These are phyloP conservation scores for Trematomus bernacchii DNA, from an alignment of 2,797 vertebrate species.

Conservation along the genomic window DNA sequence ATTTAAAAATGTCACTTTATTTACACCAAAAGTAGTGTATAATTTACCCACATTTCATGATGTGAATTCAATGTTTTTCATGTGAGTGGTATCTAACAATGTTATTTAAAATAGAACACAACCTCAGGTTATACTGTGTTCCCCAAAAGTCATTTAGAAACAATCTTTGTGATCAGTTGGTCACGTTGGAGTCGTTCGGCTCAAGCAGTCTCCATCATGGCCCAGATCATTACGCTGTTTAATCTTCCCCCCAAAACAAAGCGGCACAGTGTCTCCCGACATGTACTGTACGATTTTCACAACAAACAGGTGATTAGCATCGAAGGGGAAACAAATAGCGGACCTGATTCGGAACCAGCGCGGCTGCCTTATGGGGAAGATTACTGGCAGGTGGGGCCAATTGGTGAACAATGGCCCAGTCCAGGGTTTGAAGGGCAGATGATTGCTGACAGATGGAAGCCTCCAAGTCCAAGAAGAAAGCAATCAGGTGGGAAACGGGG, in stretches of 20 bases:
- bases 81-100: neutral
- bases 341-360: slow-evolving; percentile 74
- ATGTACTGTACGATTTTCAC: slow-evolving; percentile 75
- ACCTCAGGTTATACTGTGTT: neutral
- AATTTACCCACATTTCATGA: neutral
- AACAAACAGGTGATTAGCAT: slow-evolving; percentile 87
- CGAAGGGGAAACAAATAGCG: slow-evolving; percentile 81
- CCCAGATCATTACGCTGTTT: slow-evolving; percentile 68
- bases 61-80: neutral
- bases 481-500: slow-evolving; percentile 77
- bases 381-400: slow-evolving; percentile 87
- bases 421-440: slow-evolving; percentile 82
- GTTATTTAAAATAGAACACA: neutral
- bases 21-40: neutral
- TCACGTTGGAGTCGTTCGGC: slow-evolving; percentile 52
- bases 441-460: slow-evolving; percentile 88
- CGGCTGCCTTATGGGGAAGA: slow-evolving; percentile 79
- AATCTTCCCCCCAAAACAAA: slow-evolving; percentile 60
- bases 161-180: slow-evolving; percentile 62
- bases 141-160: slow-evolving; percentile 18
- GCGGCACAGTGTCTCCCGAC: slow-evolving; percentile 70
- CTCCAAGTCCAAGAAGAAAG: slow-evolving; percentile 83
- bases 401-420: slow-evolving; percentile 82
- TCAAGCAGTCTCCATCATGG: slow-evolving; percentile 38
- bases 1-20: no score